Percentiles rank a stretch among this genome's conserved stretches.
Conservation (phyloP, 2,113 vertebrate genomes). For the Phainopepla nitens region DNA sequence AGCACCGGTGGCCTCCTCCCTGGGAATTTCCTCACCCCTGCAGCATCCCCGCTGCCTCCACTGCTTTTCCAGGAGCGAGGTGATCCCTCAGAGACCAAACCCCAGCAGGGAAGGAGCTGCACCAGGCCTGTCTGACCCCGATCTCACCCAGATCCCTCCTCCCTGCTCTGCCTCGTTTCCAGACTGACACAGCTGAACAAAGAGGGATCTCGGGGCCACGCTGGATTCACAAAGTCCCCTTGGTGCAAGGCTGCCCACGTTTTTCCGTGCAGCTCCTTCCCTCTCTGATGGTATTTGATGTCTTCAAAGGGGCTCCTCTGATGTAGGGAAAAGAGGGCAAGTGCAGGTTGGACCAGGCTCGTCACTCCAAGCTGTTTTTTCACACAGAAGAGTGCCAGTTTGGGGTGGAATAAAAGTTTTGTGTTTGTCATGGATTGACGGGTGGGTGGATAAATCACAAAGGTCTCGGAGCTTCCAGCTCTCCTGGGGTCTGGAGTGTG, state of each 20-base stretch:
- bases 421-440: background rate
- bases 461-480: rapidly evolving
- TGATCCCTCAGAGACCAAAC: background rate
- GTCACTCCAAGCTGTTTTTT: background rate
- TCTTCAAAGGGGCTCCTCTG: constrained; percentile 11
- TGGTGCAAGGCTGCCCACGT: background rate
- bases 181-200: background rate
- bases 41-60: background rate
- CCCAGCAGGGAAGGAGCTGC: rapidly evolving
- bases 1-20: too few relatives aligned
- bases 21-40: background rate
- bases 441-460: background rate
- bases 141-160: background rate
- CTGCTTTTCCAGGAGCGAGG: background rate
- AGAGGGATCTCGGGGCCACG: background rate
- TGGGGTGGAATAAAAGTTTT: background rate
- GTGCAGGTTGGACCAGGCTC: background rate
- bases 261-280: background rate
- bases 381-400: background rate
- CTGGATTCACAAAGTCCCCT: background rate
- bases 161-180: background rate
- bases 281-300: background rate
- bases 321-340: background rate
- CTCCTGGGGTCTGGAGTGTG: rapidly evolving
- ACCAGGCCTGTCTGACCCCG: rapidly evolving